These are phyloP conservation scores for Papilio aristodemus DNA, from an alignment of 1,140 invertebrate genomes.

Conservation along the genomic window DNA sequence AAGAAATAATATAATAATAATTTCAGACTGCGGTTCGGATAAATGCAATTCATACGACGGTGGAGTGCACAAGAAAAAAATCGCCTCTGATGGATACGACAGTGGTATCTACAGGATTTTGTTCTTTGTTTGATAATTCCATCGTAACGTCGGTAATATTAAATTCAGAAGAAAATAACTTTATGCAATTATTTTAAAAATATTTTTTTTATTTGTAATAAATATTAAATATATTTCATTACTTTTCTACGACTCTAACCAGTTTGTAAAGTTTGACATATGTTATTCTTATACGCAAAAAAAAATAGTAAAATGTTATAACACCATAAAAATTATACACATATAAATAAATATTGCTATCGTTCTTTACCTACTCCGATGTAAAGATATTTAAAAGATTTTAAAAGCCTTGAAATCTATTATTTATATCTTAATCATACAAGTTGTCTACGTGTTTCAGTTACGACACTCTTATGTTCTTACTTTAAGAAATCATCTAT, in stretches of 20 bases:
- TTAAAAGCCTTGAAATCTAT: not conserved
- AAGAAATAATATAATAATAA: not conserved
- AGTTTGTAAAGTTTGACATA: too few relatives aligned
- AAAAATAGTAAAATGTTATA: too few relatives aligned
- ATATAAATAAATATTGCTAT: too few relatives aligned
- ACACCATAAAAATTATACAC: too few relatives aligned
- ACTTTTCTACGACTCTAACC: too few relatives aligned
- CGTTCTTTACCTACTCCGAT: too few relatives aligned
- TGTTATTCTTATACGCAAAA: too few relatives aligned
- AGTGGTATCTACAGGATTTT: conserved; percentile 5
- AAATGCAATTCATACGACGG: not conserved
- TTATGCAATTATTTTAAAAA: too few relatives aligned
- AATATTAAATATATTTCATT: too few relatives aligned
- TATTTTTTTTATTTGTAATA: too few relatives aligned
- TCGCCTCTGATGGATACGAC: not conserved
- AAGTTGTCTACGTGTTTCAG: not conserved
- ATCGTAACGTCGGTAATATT: too few relatives aligned
- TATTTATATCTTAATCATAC: conserved; percentile 5
- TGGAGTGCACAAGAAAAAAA: not conserved
- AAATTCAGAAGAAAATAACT: too few relatives aligned
- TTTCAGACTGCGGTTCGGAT: conserved; percentile 3
- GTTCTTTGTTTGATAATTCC: conserved; percentile 11
- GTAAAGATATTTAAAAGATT: not conserved
- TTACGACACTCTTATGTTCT: not conserved
- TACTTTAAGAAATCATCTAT: conserved; percentile 11